These are phyloP conservation scores for Thalpophila matura DNA, from an alignment of 2,888 invertebrate genomes.

Conservation along the genomic window DNA sequence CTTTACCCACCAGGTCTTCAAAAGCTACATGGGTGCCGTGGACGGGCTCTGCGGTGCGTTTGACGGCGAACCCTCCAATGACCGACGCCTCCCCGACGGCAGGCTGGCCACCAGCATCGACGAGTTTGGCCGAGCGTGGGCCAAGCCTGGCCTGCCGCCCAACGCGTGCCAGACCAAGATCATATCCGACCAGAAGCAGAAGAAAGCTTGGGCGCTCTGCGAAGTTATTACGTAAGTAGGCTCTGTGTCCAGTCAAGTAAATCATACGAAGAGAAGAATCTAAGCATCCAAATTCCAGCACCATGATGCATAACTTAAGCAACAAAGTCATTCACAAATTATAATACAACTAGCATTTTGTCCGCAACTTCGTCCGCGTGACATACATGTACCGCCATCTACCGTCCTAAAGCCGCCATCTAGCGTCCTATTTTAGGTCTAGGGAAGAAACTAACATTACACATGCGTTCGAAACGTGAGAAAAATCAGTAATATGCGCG, in stretches of 20 bases:
- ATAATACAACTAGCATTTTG: no score
- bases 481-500: no score
- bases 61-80: constrained; percentile 92
- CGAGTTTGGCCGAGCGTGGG: constrained; percentile 95
- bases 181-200: constrained; percentile 92
- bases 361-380: no score
- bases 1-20: constrained; percentile 83
- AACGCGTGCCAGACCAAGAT: constrained; percentile 91
- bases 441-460: no score
- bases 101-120: constrained; percentile 90
- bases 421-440: no score
- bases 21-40: constrained; percentile 91
- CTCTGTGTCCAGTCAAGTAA: neutral
- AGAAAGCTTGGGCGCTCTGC: constrained; percentile 93
- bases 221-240: constrained; percentile 91
- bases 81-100: constrained; percentile 94
- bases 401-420: no score
- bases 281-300: no score
- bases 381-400: no score
- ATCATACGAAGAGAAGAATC: no score
- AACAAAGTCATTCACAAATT: no score
- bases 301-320: no score
- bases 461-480: no score
- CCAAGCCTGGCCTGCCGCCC: constrained; percentile 86
- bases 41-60: constrained; percentile 96